Conservation (phyloP, 2,888 invertebrate genomes). For the Pandemis cinnamomeana region DNA sequence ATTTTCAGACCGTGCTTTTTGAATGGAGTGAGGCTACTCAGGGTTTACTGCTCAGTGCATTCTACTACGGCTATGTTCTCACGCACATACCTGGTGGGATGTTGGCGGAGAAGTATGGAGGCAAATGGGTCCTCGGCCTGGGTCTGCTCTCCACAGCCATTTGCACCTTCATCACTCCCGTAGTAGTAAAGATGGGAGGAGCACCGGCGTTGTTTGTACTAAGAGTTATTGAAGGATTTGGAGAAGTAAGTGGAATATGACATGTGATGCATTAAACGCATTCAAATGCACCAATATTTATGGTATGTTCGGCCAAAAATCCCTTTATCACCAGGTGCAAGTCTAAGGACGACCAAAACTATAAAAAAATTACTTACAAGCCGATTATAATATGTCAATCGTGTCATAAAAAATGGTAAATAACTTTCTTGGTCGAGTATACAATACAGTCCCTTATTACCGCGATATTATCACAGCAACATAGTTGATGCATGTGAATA, state of each 20-base stretch:
- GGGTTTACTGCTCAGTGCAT: conserved; percentile 91
- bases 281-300: no score
- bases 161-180: conserved; percentile 91
- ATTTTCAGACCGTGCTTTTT: conserved; percentile 66
- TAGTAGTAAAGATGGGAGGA: conserved; percentile 85
- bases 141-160: conserved; percentile 92
- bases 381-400: no score
- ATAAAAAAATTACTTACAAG: no score
- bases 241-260: conserved; percentile 84
- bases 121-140: conserved; percentile 92
- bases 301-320: no score
- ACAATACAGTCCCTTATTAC: no score
- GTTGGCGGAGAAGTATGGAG: conserved; percentile 91
- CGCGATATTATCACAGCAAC: no score
- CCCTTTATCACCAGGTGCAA: no score
- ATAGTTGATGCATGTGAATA: no score
- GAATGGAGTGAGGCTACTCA: conserved; percentile 89
- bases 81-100: conserved; percentile 94
- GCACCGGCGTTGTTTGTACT: conserved; percentile 82
- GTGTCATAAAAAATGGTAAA: no score
- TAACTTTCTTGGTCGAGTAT: no score
- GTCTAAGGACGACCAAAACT: no score
- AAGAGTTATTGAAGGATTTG: conserved; percentile 83
- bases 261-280: no score
- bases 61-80: conserved; percentile 93